Evolutionary conservation across 37 sponge, comb jelly and placozoan species (phyloP).

Genomic region (Spongilla lacustris): DNA sequence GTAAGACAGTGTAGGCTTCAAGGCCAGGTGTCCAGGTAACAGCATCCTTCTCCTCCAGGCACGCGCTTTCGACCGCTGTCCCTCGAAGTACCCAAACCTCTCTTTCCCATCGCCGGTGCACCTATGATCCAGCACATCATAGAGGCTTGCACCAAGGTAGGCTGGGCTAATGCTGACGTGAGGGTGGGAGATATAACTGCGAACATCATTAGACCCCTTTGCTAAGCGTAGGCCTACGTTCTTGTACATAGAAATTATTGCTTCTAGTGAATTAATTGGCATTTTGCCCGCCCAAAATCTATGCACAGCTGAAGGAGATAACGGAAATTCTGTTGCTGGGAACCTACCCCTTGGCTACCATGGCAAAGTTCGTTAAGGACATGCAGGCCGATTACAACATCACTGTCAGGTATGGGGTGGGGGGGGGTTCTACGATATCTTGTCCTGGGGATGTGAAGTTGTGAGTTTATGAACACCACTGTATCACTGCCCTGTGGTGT

Average conservation of each 20-base stretch:
- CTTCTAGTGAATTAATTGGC: background rate
- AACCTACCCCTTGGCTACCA: constrained; percentile 62
- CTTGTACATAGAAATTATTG: background rate
- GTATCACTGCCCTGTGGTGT: background rate
- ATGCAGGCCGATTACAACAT: constrained; percentile 65
- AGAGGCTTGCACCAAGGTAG: constrained; percentile 85
- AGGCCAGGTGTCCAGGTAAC: too few relatives aligned
- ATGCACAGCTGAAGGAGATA: constrained; percentile 59
- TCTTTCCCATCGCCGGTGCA: constrained; percentile 97
- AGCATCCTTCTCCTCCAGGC: too few relatives aligned
- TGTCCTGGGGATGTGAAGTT: too few relatives aligned
- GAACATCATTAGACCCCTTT: too few relatives aligned
- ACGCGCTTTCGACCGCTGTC: constrained; percentile 97
- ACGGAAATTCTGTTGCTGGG: constrained; percentile 89
- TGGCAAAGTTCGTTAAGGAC: constrained; percentile 70
- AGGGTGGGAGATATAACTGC: background rate
- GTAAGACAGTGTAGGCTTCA: constrained; percentile 17
- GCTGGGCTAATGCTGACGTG: background rate
- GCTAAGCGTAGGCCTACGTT: too few relatives aligned
- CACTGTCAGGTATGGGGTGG: constrained; percentile 56
- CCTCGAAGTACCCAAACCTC: constrained; percentile 90
- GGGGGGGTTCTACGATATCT: background rate
- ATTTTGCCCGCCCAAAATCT: too few relatives aligned
- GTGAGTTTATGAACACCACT: too few relatives aligned
- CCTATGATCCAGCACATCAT: constrained; percentile 99